phyloP scores from a whole-genome alignment of 2,113 vertebrate species.

The Verasper variegatus region DNA sequence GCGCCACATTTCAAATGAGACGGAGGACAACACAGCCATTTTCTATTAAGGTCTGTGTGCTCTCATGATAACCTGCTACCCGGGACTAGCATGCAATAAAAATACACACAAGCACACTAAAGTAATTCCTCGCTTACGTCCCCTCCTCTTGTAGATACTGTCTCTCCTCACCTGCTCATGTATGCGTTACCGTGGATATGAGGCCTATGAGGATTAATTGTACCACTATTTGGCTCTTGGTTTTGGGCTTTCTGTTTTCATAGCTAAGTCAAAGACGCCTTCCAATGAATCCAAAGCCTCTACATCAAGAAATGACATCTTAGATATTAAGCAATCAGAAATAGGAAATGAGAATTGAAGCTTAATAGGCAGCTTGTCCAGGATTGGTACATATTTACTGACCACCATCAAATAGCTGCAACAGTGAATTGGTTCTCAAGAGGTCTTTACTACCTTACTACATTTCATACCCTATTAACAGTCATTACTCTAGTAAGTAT shows the following conservation, averaged over 20 bases:
- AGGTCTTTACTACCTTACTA: too few species aligned
- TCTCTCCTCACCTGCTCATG: slow-evolving; percentile 1
- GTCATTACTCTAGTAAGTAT: neutral
- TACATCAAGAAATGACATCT: neutral
- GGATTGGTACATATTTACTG: too few species aligned
- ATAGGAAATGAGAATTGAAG: too few species aligned
- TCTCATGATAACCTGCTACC: slow-evolving; percentile 43
- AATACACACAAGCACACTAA: neutral
- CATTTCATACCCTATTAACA: too few species aligned
- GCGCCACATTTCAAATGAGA: slow-evolving; percentile 66
- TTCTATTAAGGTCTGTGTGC: slow-evolving; percentile 55
- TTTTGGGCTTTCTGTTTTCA: neutral
- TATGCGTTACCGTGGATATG: neutral
- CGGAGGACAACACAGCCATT: slow-evolving; percentile 63
- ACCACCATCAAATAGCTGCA: too few species aligned
- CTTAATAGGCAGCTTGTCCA: too few species aligned
- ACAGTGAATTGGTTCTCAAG: too few species aligned
- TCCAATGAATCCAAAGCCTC: neutral
- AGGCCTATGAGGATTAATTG: neutral
- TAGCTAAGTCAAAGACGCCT: too few species aligned
- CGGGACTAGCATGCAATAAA: neutral
- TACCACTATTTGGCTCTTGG: neutral
- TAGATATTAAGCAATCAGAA: too few species aligned
- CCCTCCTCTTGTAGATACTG: neutral
- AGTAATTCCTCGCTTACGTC: neutral